Conservation (phyloP, 2,888 invertebrate species). For the Amorpha juglandis region DNA sequence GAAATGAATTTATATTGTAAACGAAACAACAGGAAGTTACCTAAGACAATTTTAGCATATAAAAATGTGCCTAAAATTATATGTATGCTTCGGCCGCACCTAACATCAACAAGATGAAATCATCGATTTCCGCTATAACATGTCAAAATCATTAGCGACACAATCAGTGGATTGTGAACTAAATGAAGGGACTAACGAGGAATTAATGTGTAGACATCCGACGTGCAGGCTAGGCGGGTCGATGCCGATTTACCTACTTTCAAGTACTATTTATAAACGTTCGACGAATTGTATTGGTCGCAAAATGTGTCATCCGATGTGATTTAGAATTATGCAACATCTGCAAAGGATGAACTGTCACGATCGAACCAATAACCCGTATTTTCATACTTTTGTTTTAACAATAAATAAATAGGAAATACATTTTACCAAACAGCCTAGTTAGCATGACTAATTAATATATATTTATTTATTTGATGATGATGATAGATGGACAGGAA, state of each 20-base stretch:
- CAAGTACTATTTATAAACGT: conserved; percentile 29
- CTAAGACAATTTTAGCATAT: background rate
- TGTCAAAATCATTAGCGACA: conserved; percentile 26
- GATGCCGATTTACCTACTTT: conserved; percentile 28
- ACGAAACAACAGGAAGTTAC: conserved; percentile 6
- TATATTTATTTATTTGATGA: no score
- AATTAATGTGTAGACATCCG: conserved; percentile 25
- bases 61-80: conserved; percentile 7
- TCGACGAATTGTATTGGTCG: conserved; percentile 27
- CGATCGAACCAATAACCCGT: background rate
- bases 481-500: no score
- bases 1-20: no score
- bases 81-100: background rate
- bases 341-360: background rate
- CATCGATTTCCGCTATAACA: conserved; percentile 26
- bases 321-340: conserved; percentile 1
- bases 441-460: no score
- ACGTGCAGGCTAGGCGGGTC: conserved; percentile 4
- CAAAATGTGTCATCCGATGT: conserved; percentile 22
- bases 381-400: no score
- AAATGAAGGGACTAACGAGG: conserved; percentile 1
- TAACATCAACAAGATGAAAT: conserved; percentile 19
- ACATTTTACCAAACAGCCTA: no score
- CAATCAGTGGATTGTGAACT: conserved; percentile 22
- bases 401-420: no score